Evolutionary conservation across 2,888 invertebrate genomes (phyloP).

Genomic region (Cerceris rybyensis): DNA sequence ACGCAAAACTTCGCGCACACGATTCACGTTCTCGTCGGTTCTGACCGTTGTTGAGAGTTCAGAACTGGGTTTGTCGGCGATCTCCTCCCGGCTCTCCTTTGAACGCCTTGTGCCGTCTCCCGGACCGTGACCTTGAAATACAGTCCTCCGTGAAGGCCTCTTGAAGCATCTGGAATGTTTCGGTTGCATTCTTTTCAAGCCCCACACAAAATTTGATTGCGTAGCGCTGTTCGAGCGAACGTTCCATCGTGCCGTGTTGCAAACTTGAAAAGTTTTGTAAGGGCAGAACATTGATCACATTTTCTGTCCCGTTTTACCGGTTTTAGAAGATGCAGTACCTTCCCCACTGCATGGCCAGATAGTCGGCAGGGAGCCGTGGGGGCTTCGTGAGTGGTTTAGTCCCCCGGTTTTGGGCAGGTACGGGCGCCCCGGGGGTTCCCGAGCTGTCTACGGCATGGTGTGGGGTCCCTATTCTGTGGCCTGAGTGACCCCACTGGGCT

Average conservation of each 20-base stretch:
- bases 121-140: slow-evolving; percentile 2
- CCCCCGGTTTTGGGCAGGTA: too few relatives aligned
- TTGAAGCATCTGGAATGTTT: slow-evolving; percentile 25
- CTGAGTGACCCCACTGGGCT: too few relatives aligned
- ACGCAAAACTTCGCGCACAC: slow-evolving; percentile 23
- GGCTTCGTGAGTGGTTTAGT: too few relatives aligned
- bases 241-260: slow-evolving; percentile 16
- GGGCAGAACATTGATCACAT: too few relatives aligned
- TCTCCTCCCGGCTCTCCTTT: slow-evolving; percentile 30
- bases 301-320: too few relatives aligned
- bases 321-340: too few relatives aligned
- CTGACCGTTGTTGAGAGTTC: slow-evolving; percentile 23
- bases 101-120: slow-evolving; percentile 44
- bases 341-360: too few relatives aligned
- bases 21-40: slow-evolving; percentile 29
- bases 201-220: slow-evolving; percentile 32
- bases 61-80: slow-evolving; percentile 31
- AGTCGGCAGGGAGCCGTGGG: too few relatives aligned
- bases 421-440: too few relatives aligned
- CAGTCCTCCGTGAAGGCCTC: neutral
- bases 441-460: too few relatives aligned
- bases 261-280: neutral
- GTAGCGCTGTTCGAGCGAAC: slow-evolving; percentile 21
- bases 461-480: too few relatives aligned
- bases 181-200: slow-evolving; percentile 23